Conservation (phyloP, 2,113 vertebrate genomes). For the Callipepla californica region DNA sequence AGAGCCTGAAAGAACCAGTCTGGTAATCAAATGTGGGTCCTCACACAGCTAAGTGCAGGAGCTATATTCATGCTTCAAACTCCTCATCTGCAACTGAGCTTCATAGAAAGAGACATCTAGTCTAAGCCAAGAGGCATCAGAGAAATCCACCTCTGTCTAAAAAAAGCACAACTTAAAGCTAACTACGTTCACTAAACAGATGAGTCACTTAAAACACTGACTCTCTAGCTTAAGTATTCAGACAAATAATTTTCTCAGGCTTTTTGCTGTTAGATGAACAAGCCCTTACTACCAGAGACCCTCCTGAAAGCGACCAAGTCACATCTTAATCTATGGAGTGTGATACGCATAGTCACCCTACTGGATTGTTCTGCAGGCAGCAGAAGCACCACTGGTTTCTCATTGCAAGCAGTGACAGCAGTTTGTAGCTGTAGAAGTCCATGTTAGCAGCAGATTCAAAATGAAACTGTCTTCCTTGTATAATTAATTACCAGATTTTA, state of each 20-base stretch:
- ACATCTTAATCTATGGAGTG: neutral
- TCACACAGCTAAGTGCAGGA: neutral
- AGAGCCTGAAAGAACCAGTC: neutral
- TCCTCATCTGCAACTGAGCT: neutral
- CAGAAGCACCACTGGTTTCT: neutral
- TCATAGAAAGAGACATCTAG: neutral
- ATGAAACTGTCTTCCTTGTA: conserved; percentile 11
- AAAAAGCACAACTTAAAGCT: neutral
- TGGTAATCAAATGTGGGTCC: neutral
- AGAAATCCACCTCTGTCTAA: neutral
- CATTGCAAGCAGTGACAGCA: neutral
- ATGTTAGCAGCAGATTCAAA: neutral
- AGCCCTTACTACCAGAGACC: neutral
- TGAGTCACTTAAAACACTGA: neutral
- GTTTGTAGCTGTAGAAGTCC: neutral
- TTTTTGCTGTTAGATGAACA: conserved; percentile 9
- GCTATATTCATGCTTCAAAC: neutral
- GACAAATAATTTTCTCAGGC: neutral
- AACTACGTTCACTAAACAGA: neutral
- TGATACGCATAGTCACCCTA: neutral
- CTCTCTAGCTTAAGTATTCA: neutral
- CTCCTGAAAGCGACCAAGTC: neutral
- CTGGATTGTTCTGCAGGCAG: neutral
- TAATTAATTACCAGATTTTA: conserved; percentile 35
- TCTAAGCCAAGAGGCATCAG: conserved; percentile 10